Conservation (phyloP, 2,797 vertebrate species). For the Sphenodon punctatus region DNA sequence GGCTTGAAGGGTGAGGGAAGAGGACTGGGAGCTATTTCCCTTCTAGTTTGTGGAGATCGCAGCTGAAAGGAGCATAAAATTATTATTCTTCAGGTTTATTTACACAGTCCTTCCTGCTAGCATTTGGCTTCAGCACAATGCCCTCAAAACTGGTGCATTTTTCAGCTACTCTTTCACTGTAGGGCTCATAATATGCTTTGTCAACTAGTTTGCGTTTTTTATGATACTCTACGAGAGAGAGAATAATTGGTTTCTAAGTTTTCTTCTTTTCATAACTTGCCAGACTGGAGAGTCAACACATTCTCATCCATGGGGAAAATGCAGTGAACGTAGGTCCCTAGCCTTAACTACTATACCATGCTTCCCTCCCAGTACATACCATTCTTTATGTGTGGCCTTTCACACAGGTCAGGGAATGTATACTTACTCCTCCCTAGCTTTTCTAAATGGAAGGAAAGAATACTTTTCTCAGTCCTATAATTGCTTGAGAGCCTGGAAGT, state of each 20-base stretch:
- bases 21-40: not conserved
- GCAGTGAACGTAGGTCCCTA: too few relatives aligned
- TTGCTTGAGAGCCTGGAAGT: constrained; percentile 4
- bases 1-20: not conserved
- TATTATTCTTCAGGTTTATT: not conserved
- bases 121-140: constrained; percentile 1
- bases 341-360: not conserved
- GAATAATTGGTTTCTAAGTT: not conserved
- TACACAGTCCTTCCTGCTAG: not conserved
- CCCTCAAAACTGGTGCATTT: constrained; percentile 31
- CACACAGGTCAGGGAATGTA: too few relatives aligned
- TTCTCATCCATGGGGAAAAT: too few relatives aligned
- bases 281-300: not conserved
- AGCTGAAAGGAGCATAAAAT: not conserved
- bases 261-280: not conserved
- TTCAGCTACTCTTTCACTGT: constrained; percentile 5
- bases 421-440: too few relatives aligned
- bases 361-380: not conserved
- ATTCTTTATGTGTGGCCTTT: not conserved
- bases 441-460: not conserved
- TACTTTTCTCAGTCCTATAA: not conserved
- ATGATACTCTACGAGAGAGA: not conserved
- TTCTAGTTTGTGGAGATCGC: not conserved
- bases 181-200: constrained; percentile 17
- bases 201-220: not conserved